Conservation (phyloP, 2,797 vertebrate genomes). For the Hirundo rustica region DNA sequence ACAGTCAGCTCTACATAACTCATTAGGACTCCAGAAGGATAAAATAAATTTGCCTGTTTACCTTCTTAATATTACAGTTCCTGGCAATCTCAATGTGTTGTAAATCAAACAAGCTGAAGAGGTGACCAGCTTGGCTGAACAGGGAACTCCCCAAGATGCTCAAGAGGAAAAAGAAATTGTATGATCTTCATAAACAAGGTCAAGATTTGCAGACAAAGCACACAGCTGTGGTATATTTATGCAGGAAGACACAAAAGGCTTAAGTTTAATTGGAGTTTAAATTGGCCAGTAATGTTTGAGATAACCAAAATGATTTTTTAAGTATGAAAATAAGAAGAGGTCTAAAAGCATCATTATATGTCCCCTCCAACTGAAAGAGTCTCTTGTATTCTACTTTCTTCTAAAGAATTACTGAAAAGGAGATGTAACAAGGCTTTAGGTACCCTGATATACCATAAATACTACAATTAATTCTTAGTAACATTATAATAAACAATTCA, state of each 20-base stretch:
- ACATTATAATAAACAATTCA: neutral
- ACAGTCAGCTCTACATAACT: neutral
- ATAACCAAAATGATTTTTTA: neutral
- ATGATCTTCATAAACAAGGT: neutral
- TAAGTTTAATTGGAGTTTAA: neutral
- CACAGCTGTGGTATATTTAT: neutral
- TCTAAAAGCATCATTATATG: neutral
- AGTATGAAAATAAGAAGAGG: neutral
- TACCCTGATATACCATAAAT: neutral
- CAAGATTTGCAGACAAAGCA: neutral
- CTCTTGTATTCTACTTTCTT: neutral
- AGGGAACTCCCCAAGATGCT: neutral
- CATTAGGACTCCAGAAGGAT: neutral
- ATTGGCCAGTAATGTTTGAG: neutral
- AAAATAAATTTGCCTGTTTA: neutral
- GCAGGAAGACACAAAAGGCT: neutral
- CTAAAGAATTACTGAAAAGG: neutral
- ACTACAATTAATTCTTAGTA: neutral
- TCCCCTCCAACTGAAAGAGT: neutral
- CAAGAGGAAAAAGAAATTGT: neutral
- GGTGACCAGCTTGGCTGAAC: neutral
- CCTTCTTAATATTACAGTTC: neutral
- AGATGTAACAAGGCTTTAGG: neutral
- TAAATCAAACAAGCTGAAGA: neutral
- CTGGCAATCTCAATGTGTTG: neutral